Base-by-base conservation (phyloP, 2,888 invertebrate genomes). In the Nysson spinosus region DNA sequence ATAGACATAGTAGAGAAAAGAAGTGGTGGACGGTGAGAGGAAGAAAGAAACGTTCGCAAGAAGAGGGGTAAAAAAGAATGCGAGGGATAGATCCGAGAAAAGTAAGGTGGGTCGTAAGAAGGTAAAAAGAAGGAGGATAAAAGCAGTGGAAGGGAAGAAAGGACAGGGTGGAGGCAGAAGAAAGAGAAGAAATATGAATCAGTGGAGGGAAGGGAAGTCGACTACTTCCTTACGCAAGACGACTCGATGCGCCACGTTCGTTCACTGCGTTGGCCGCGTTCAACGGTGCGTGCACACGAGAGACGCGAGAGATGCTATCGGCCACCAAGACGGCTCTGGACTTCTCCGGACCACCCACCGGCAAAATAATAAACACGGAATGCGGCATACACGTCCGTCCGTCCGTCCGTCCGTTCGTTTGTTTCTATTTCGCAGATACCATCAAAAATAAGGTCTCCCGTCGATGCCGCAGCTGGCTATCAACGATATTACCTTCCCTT, bases 331-430 rank as follows among this genome's bases (percentile, higher is more conserved):
- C 79, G 72, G 71, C 77, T 75, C 76, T 74, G 78, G 79, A 81
- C 79, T 79, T 77, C 77, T 69, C 73, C 58, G 72, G 83, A 84
- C 84, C 84, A 84, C 84, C 84, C 84, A 83, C 81, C 78, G 76
- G 79, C 81, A 79, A 84, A 84, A 83, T 83, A 83, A 82, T 83
- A 84, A 83, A 83, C 81, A 79, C 79, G 80, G 69, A 72, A 79
- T 77, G 74, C 77, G 63, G 76, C 67, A 66, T 78, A 78, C 69
- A 69, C 72, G 75, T 77, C 65, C 63, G 62, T 70, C 57, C 66
- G 19, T 71, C 66, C 50, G 34, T 60, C 30, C 49, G 50, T 49
- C 26, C 51, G 35, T 61, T 69, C 70, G 73, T 76, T 74, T 71
- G 68, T 69, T 75, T 78, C 76, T 78, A 78, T 77, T 77, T 77